These are phyloP conservation scores for Alaudala cheleensis DNA, from an alignment of 2,113 vertebrate genomes.

Conservation along the genomic window DNA sequence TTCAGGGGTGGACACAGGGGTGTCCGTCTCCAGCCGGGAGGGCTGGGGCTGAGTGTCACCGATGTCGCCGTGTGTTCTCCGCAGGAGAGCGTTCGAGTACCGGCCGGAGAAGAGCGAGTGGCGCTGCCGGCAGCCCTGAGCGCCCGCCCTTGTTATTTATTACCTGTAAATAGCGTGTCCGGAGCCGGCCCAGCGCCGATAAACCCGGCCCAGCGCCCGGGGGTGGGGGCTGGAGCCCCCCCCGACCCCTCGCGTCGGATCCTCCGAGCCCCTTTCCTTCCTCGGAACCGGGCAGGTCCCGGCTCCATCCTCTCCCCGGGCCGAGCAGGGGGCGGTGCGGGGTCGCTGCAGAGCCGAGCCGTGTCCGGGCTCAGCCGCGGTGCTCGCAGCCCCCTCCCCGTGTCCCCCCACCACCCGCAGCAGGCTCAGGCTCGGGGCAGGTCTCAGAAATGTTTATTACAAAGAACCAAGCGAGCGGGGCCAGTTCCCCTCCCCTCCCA, in stretches of 20 bases:
- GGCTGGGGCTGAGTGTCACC: neutral
- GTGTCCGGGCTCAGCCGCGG: neutral
- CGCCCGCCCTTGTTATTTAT: neutral
- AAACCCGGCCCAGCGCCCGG: neutral
- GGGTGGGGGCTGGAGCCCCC: neutral
- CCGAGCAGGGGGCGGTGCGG: too few relatives aligned
- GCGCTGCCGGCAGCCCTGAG: slow-evolving; percentile 38
- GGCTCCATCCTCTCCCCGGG: neutral
- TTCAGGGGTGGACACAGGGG: accelerated
- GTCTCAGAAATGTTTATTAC: slow-evolving; percentile 46
- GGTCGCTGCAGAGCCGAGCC: neutral
- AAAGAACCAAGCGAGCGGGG: slow-evolving; percentile 47
- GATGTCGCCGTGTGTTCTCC: neutral
- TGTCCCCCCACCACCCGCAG: neutral
- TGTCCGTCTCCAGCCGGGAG: too few relatives aligned
- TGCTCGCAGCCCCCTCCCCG: too few relatives aligned
- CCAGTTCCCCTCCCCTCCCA: neutral
- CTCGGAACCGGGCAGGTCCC: neutral
- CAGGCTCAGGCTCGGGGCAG: neutral
- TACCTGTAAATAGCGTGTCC: neutral
- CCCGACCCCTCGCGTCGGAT: accelerated
- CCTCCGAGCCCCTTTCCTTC: neutral
- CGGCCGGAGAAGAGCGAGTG: slow-evolving; percentile 40
- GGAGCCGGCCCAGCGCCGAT: neutral
- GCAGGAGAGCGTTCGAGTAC: neutral